Conservation (phyloP, 2,797 vertebrate species). For the Thalassophryne amazonica region DNA sequence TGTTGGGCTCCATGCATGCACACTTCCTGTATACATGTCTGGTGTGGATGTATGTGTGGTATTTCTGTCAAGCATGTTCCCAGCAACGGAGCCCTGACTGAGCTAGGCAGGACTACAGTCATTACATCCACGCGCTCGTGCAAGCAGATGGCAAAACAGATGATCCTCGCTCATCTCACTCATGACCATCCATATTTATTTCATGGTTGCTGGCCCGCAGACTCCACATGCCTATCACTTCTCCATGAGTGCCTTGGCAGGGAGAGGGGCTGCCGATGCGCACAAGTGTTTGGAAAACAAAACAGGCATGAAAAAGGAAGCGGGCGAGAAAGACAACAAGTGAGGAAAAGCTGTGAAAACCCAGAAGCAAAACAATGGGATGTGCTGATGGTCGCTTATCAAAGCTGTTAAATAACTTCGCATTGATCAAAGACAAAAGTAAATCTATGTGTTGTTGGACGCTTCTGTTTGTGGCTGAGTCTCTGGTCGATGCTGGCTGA, state of each 20-base stretch:
- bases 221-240: constrained; percentile 72
- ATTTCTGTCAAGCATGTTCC: constrained; percentile 55
- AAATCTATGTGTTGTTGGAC: constrained; percentile 82
- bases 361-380: constrained; percentile 54
- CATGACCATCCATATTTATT: constrained; percentile 85
- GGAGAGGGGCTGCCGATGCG: constrained; percentile 54
- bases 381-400: constrained; percentile 49
- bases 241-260: constrained; percentile 73
- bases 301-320: constrained; percentile 67
- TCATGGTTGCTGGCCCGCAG: constrained; percentile 80
- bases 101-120: constrained; percentile 72
- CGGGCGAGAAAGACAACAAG: constrained; percentile 45
- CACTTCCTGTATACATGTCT: constrained; percentile 14
- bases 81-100: constrained; percentile 58
- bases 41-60: constrained; percentile 24
- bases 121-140: constrained; percentile 70
- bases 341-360: constrained; percentile 49
- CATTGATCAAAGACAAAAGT: constrained; percentile 82
- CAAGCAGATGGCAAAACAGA: constrained; percentile 85
- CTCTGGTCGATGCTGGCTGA: constrained; percentile 73
- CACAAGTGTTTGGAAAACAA: constrained; percentile 75
- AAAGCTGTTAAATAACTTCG: constrained; percentile 75
- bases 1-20: constrained; percentile 16
- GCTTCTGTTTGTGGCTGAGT: constrained; percentile 76
- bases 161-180: constrained; percentile 82